A percentile compares a stretch with the other conserved stretches of the same genome.
phyloP scores from a whole-genome alignment of 2,113 vertebrate species.

The Neopipo cinnamomea region DNA sequence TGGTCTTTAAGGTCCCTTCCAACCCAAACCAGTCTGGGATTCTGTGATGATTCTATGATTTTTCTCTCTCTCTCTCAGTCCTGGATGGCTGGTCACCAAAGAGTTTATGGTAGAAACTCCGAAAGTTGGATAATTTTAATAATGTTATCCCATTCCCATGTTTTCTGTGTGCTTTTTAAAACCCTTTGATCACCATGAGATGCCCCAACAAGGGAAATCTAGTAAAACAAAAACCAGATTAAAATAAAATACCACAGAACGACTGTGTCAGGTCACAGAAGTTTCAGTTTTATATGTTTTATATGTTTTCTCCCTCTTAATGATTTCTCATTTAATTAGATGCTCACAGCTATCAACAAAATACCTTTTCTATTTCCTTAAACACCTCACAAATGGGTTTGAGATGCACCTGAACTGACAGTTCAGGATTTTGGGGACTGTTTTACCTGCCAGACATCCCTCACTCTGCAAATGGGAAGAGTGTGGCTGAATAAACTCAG shows the following conservation, averaged over 20 bases:
- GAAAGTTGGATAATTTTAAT: neutral
- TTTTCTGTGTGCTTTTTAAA: neutral
- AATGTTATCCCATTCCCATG: neutral
- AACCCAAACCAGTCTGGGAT: neutral
- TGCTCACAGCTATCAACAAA: neutral
- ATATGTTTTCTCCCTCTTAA: neutral
- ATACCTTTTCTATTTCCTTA: neutral
- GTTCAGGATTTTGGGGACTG: neutral
- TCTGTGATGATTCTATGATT: neutral
- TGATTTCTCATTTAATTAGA: neutral
- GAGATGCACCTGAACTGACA: neutral
- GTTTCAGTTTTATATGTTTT: neutral
- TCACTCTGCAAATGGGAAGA: too few relatives aligned
- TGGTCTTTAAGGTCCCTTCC: neutral
- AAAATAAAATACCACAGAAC: neutral
- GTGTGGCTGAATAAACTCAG: neutral
- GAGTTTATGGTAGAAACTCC: neutral
- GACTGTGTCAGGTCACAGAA: neutral
- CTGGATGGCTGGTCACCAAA: neutral
- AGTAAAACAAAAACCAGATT: too few relatives aligned
- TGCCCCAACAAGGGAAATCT: neutral
- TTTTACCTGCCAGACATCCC: neutral
- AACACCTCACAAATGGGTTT: neutral
- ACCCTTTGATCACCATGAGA: neutral
- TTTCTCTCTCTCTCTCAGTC: neutral